Evolutionary conservation across 2,113 vertebrate species (phyloP).

Genomic region (Scomber japonicus): DNA sequence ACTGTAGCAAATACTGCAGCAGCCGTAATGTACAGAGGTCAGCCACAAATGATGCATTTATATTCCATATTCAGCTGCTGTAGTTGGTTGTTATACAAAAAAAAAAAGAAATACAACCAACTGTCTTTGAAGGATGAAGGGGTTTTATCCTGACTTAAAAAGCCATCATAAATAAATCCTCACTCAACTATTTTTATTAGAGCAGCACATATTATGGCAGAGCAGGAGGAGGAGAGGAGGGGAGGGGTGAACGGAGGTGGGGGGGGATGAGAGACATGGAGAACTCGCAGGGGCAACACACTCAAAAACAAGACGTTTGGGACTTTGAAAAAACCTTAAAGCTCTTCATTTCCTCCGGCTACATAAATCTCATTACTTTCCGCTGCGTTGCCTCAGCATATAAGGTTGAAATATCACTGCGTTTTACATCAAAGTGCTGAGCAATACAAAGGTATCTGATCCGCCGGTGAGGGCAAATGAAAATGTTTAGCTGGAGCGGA

Average conservation of each 20-base stretch:
- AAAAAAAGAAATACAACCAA: constrained; percentile 14
- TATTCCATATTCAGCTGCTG: background rate
- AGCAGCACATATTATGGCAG: constrained; percentile 14
- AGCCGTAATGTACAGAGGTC: background rate
- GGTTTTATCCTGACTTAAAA: constrained; percentile 16
- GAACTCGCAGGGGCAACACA: background rate
- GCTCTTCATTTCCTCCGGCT: constrained; percentile 43
- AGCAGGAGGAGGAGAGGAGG: no score
- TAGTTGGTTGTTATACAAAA: background rate
- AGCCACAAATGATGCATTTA: background rate
- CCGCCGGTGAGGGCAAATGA: constrained; percentile 47
- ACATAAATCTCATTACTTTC: constrained; percentile 63
- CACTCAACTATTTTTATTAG: constrained; percentile 26
- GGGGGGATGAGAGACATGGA: background rate
- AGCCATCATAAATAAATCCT: constrained; percentile 42
- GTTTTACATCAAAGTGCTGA: constrained; percentile 70
- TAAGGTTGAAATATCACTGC: constrained; percentile 54
- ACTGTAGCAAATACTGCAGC: background rate
- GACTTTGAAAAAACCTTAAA: constrained; percentile 45
- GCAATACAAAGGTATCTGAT: constrained; percentile 41
- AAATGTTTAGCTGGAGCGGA: constrained; percentile 56
- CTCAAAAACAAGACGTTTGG: constrained; percentile 45
- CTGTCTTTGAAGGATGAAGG: constrained; percentile 38
- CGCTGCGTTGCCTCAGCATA: constrained; percentile 44
- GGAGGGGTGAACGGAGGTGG: background rate